phyloP scores from a whole-genome alignment of 2,797 vertebrate genomes.

The Spinus pinus region DNA sequence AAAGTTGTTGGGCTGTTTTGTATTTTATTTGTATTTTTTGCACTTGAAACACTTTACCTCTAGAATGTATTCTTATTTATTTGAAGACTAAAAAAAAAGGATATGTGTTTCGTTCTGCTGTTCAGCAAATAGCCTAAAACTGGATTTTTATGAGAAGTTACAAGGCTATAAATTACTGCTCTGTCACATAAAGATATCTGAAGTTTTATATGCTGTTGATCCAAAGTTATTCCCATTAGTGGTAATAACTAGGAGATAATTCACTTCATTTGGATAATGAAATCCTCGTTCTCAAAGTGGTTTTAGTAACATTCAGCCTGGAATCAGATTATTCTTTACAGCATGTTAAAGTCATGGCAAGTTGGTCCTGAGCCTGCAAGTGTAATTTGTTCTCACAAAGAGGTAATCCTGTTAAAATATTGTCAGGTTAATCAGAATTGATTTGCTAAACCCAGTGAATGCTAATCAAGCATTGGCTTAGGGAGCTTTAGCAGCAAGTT shows the following conservation, averaged over 20 bases:
- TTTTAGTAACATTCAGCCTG: conserved; percentile 4
- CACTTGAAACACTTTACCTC: background rate
- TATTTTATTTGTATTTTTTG: background rate
- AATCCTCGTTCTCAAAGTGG: conserved; percentile 43
- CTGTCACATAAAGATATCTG: background rate
- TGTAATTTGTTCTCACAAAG: conserved; percentile 66
- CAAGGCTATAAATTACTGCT: background rate
- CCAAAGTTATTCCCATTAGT: background rate
- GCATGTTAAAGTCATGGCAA: conserved; percentile 58
- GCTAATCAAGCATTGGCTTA: conserved; percentile 47
- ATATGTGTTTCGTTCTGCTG: background rate
- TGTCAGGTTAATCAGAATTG: conserved; percentile 74
- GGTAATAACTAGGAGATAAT: conserved; percentile 30
- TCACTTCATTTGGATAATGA: conserved; percentile 49
- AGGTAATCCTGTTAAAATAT: conserved; percentile 73
- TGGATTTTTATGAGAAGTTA: background rate
- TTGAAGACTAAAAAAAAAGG: background rate
- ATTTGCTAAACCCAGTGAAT: conserved; percentile 64
- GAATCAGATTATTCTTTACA: conserved; percentile 59
- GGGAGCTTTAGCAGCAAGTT: background rate
- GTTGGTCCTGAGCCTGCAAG: conserved; percentile 57
- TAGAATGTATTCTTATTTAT: background rate
- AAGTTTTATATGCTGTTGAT: conserved; percentile 8
- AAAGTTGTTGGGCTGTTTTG: background rate
- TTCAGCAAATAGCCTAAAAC: background rate